These are phyloP conservation scores for Centrocercus urophasianus DNA, from an alignment of 2,113 vertebrate species.

Conservation along the genomic window DNA sequence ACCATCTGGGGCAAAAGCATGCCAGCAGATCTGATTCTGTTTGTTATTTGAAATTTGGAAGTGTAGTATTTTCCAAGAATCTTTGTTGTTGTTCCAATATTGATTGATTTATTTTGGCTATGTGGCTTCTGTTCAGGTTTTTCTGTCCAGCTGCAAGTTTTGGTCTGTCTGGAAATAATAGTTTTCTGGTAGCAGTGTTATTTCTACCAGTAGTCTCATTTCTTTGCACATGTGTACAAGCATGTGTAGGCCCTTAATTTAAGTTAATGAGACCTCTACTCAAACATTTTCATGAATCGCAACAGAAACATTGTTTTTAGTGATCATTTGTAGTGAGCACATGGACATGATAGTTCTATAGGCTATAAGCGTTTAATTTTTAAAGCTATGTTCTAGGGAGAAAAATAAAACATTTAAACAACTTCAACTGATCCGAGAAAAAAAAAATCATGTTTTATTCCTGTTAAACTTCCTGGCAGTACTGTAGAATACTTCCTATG, in stretches of 20 bases:
- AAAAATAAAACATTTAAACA: neutral
- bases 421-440: neutral
- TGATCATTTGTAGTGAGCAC: neutral
- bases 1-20: neutral
- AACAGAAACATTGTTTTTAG: neutral
- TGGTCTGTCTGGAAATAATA: neutral
- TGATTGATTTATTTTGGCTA: too few relatives aligned
- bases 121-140: neutral
- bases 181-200: neutral
- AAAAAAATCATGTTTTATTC: neutral
- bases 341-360: neutral
- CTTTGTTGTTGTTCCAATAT: too few relatives aligned
- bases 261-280: neutral
- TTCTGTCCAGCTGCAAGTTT: neutral
- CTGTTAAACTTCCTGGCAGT: neutral
- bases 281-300: neutral
- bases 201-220: neutral
- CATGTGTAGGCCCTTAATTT: neutral
- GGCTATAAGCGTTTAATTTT: neutral
- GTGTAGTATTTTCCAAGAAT: neutral
- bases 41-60: neutral
- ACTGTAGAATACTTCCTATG: neutral
- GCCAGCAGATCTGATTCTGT: neutral
- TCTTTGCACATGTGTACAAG: neutral
- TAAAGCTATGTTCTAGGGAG: neutral